Conservation (phyloP, 2,888 invertebrate genomes). For the Cotesia congregata region DNA sequence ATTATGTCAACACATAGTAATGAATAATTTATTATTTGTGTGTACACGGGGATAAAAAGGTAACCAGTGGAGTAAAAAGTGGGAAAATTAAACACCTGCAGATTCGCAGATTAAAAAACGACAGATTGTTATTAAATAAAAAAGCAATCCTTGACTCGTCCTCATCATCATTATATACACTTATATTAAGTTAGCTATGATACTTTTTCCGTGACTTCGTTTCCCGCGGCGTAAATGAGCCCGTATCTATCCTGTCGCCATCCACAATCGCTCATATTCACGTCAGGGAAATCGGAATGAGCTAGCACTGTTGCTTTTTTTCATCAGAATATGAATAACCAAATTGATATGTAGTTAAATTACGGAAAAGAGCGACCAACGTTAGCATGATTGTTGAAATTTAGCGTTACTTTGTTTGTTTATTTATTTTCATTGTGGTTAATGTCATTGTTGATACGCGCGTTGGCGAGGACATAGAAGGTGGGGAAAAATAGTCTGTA, state of each 20-base stretch:
- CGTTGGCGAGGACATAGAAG: neutral
- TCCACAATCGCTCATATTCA: too few species aligned
- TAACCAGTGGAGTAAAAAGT: neutral
- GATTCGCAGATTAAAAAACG: neutral
- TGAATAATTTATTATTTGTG: neutral
- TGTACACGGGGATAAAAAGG: neutral
- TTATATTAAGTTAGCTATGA: neutral
- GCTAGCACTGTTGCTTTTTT: too few species aligned
- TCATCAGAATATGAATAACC: too few species aligned
- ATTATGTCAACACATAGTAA: neutral
- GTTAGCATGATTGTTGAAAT: too few species aligned
- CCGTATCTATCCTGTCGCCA: slow-evolving; percentile 30
- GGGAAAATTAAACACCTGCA: neutral
- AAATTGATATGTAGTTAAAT: too few species aligned
- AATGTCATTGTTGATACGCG: neutral
- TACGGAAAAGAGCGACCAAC: neutral
- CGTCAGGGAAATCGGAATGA: too few species aligned
- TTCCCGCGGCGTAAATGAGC: slow-evolving; percentile 33
- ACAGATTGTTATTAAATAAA: neutral
- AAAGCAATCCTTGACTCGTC: slow-evolving; percentile 18
- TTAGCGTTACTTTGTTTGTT: too few species aligned
- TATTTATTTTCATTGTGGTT: too few species aligned
- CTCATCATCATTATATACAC: slow-evolving; percentile 6
- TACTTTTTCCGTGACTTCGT: slow-evolving; percentile 26
- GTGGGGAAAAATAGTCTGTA: neutral